A percentile compares a stretch with the other conserved stretches of the same genome.
Conservation (phyloP, 2,888 invertebrate genomes). For the Leptinotarsa haldemani region DNA sequence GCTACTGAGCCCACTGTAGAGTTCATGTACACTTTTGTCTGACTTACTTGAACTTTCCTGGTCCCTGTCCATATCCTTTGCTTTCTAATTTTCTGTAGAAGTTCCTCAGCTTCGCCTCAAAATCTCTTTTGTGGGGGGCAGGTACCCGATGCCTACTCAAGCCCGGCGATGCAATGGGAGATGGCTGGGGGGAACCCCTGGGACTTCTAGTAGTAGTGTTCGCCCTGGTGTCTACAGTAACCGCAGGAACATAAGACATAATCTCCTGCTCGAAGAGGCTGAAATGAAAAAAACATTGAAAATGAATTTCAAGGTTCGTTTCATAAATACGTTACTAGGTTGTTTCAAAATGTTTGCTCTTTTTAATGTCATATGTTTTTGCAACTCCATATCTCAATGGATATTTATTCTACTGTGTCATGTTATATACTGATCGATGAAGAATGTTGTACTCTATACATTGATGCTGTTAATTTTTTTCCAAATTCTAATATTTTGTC, state of each 20-base stretch:
- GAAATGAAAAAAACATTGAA: constrained; percentile 59
- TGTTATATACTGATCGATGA: no score
- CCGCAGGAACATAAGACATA: constrained; percentile 93
- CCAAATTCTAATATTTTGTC: no score
- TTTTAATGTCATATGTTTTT: no score
- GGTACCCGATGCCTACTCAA: constrained; percentile 83
- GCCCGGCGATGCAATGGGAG: constrained; percentile 85
- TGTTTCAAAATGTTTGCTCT: no score
- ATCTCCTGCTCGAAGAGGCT: constrained; percentile 98
- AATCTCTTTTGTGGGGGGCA: constrained; percentile 91
- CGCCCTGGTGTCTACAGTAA: constrained; percentile 63
- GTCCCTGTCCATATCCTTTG: constrained; percentile 97
- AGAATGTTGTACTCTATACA: no score
- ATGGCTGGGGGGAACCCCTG: constrained; percentile 74
- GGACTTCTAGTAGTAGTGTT: constrained; percentile 66
- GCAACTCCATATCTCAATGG: no score
- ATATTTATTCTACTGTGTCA: no score
- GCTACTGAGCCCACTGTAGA: background rate
- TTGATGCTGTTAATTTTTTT: no score
- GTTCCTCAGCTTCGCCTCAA: constrained; percentile 93
- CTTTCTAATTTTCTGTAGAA: constrained; percentile 96
- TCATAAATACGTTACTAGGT: no score
- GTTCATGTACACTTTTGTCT: background rate
- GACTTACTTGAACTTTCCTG: constrained; percentile 93
- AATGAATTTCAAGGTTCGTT: no score